phyloP scores from a whole-genome alignment of 2,797 vertebrate species.

The Pangasius macronema region DNA sequence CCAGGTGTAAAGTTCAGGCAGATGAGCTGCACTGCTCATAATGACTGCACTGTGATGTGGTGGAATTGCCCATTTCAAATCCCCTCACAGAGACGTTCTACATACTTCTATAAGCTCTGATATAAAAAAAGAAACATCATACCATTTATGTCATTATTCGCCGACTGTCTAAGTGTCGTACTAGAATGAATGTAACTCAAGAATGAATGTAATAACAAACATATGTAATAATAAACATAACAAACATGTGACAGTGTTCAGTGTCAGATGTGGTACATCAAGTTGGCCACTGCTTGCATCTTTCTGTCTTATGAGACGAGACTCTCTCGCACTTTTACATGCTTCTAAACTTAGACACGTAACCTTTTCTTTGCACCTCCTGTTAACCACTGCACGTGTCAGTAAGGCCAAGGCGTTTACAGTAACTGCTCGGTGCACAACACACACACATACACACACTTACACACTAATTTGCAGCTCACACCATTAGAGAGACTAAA shows the following conservation, averaged over 20 bases:
- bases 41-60: background rate
- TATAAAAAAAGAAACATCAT: background rate
- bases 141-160: background rate
- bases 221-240: slow-evolving; percentile 4
- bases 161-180: background rate
- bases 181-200: background rate
- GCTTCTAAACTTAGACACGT: slow-evolving; percentile 40
- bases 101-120: background rate
- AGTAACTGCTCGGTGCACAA: slow-evolving; percentile 44
- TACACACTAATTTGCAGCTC: background rate
- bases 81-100: background rate
- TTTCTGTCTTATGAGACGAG: slow-evolving; percentile 24
- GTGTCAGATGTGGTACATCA: slow-evolving; percentile 25
- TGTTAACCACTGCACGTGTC: slow-evolving; percentile 52
- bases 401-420: slow-evolving; percentile 51
- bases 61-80: background rate
- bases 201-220: slow-evolving; percentile 3
- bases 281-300: background rate
- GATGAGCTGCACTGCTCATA: background rate
- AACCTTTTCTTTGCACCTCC: slow-evolving; percentile 46
- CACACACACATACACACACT: slow-evolving; percentile 6
- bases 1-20: background rate
- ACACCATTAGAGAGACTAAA: background rate
- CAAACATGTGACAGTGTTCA: background rate
- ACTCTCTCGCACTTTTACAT: slow-evolving; percentile 24